These are phyloP conservation scores for Andricus curvator DNA, from an alignment of 2,888 invertebrate species.

Conservation along the genomic window DNA sequence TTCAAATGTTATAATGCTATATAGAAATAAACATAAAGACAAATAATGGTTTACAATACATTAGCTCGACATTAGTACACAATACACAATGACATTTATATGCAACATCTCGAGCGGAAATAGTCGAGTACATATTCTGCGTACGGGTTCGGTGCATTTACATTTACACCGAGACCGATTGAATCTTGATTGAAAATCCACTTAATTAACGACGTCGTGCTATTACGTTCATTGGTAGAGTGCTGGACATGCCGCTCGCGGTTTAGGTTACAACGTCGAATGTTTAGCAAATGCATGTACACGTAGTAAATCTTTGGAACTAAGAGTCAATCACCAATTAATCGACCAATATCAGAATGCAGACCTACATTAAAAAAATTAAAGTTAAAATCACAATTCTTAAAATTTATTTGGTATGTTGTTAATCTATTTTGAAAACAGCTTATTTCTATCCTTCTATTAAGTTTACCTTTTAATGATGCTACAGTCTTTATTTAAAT, in stretches of 20 bases:
- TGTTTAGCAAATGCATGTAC: conserved; percentile 38
- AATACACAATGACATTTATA: conserved; percentile 3
- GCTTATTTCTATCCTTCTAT: too few relatives aligned
- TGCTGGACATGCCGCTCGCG: conserved; percentile 25
- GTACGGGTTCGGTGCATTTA: conserved; percentile 63
- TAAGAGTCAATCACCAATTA: conserved; percentile 33
- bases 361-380: neutral
- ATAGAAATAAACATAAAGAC: neutral
- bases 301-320: conserved; percentile 8
- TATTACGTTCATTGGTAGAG: conserved; percentile 69
- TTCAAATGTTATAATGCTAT: too few relatives aligned
- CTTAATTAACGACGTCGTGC: conserved; percentile 70
- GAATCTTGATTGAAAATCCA: conserved; percentile 75
- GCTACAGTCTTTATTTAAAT: conserved; percentile 20
- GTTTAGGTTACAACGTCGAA: conserved; percentile 32
- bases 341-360: neutral
- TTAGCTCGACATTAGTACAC: too few relatives aligned
- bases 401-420: neutral
- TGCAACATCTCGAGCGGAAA: conserved; percentile 23
- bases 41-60: neutral
- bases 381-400: neutral
- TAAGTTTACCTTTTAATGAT: neutral
- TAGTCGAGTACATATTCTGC: conserved; percentile 6
- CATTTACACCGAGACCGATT: conserved; percentile 74
- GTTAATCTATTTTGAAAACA: too few relatives aligned